These are phyloP conservation scores for Heliothis subflexa DNA, from an alignment of 1,140 invertebrate genomes.

Conservation along the genomic window DNA sequence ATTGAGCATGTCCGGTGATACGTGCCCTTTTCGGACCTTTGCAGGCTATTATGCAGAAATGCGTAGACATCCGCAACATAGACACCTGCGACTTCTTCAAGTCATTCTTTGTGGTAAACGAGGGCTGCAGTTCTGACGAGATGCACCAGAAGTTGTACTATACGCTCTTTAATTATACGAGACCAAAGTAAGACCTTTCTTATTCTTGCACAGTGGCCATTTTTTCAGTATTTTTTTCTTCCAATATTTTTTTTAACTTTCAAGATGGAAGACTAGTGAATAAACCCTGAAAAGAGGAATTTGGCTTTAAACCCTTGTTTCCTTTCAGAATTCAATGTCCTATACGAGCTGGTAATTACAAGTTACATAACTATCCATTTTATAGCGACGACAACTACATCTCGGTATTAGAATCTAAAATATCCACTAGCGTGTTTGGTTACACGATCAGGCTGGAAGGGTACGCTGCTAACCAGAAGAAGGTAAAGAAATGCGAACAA, in stretches of 20 bases:
- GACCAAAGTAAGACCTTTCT: conserved; percentile 47
- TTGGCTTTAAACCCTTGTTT: background rate
- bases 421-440: conserved; percentile 62
- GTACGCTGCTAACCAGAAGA: conserved; percentile 1
- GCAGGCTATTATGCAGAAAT: conserved; percentile 61
- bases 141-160: conserved; percentile 48
- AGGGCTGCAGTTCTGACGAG: conserved; percentile 52
- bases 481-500: conserved; percentile 17
- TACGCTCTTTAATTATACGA: conserved; percentile 56
- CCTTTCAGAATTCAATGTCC: conserved; percentile 57
- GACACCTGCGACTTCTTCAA: conserved; percentile 63
- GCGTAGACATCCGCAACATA: conserved; percentile 61
- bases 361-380: conserved; percentile 54
- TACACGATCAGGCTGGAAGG: conserved; percentile 58
- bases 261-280: no score
- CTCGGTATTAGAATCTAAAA: conserved; percentile 57
- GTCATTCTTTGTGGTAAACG: conserved; percentile 47
- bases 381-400: conserved; percentile 55
- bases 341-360: conserved; percentile 52
- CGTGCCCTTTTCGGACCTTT: background rate
- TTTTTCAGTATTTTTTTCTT: no score
- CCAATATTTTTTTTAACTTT: no score
- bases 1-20: no score
- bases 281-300: background rate
- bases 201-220: no score